A percentile compares a stretch with the other conserved stretches of the same genome.
Evolutionary conservation across 2,113 vertebrate genomes (phyloP).

Genomic region (Nycticebus coucang): DNA sequence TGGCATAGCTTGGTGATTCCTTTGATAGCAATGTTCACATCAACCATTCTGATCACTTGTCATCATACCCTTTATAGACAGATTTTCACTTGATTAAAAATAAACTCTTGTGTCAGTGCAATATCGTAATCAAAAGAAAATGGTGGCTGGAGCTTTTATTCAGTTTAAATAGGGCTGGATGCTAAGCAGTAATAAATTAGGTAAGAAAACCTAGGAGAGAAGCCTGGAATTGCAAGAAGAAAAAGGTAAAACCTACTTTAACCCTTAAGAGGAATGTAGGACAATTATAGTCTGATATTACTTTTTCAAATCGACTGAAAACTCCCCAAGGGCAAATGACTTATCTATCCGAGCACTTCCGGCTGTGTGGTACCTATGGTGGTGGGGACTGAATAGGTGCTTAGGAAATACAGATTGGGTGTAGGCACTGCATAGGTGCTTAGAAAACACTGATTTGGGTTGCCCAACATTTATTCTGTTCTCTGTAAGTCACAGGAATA

Average conservation of each 20-base stretch:
- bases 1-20: constrained; percentile 27
- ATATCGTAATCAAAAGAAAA: constrained; percentile 61
- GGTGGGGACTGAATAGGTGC: neutral
- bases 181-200: constrained; percentile 17
- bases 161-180: neutral
- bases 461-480: constrained; percentile 19
- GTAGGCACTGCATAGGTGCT: neutral
- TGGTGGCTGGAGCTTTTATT: constrained; percentile 29
- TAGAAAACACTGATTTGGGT: neutral
- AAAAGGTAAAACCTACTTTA: neutral
- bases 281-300: neutral
- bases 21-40: constrained; percentile 14
- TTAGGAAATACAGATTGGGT: neutral
- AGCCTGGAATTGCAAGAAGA: neutral
- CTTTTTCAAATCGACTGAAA: neutral
- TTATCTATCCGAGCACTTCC: neutral
- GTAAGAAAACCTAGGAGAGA: neutral
- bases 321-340: neutral
- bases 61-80: constrained; percentile 9
- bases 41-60: constrained; percentile 20
- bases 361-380: neutral
- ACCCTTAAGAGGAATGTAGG: neutral
- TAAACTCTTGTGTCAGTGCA: constrained; percentile 32
- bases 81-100: constrained; percentile 52
- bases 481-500: neutral